phyloP scores from a whole-genome alignment of 2,888 invertebrate species.

The Craniophora ligustri region DNA sequence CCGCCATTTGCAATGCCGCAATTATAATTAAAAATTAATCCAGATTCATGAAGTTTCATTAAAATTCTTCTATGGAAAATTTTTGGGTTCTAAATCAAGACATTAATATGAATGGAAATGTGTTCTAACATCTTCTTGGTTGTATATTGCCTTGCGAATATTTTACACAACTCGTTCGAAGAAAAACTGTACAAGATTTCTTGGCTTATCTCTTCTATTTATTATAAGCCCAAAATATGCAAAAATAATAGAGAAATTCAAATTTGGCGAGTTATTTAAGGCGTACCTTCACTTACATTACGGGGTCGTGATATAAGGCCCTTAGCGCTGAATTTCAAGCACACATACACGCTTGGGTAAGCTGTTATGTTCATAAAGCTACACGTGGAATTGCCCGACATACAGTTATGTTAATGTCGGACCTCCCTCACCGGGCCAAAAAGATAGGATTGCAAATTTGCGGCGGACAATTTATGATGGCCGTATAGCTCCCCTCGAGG shows the following conservation, averaged over 20 bases:
- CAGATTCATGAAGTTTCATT: slow-evolving; percentile 68
- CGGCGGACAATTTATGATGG: slow-evolving; percentile 87
- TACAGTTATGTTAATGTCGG: slow-evolving; percentile 85
- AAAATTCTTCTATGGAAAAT: slow-evolving; percentile 65
- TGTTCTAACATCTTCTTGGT: slow-evolving; percentile 26
- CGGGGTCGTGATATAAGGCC: slow-evolving; percentile 54
- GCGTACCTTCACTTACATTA: slow-evolving; percentile 52
- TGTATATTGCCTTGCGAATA: slow-evolving; percentile 29
- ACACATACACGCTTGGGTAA: slow-evolving; percentile 58
- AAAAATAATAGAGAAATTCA: slow-evolving; percentile 56
- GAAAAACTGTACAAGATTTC: slow-evolving; percentile 29
- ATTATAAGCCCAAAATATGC: slow-evolving; percentile 48
- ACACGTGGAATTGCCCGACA: slow-evolving; percentile 79
- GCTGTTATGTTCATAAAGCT: slow-evolving; percentile 77
- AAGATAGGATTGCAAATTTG: slow-evolving; percentile 89
- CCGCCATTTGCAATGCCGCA: slow-evolving; percentile 75
- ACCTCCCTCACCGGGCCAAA: slow-evolving; percentile 81
- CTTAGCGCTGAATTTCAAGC: slow-evolving; percentile 61
- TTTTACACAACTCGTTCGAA: slow-evolving; percentile 15
- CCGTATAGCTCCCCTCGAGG: slow-evolving; percentile 79
- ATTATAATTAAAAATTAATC: slow-evolving; percentile 87
- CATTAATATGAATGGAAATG: slow-evolving; percentile 56
- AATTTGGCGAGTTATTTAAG: slow-evolving; percentile 49
- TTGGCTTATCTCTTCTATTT: slow-evolving; percentile 44
- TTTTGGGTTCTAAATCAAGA: slow-evolving; percentile 59